phyloP scores from a whole-genome alignment of 2,113 vertebrate genomes.

The Oriolus oriolus region DNA sequence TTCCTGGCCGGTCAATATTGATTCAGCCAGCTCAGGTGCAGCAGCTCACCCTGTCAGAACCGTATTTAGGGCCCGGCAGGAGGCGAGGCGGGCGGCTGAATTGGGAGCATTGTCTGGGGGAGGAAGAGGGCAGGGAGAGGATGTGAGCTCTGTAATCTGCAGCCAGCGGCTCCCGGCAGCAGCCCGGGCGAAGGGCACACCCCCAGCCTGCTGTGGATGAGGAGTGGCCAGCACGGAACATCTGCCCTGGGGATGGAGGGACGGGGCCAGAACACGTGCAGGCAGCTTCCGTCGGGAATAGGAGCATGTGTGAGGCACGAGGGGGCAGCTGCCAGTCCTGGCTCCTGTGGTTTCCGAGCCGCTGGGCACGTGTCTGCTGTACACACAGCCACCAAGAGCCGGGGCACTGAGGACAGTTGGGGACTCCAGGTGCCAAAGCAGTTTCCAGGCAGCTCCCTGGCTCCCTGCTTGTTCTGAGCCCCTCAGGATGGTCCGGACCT shows the following conservation, averaged over 20 bases:
- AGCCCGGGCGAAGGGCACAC: neutral
- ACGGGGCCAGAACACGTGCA: neutral
- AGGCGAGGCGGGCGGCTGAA: neutral
- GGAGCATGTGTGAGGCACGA: neutral
- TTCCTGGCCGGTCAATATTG: conserved; percentile 69
- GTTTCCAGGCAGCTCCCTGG: neutral
- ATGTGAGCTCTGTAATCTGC: conserved; percentile 45
- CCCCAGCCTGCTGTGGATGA: neutral
- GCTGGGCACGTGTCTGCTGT: neutral
- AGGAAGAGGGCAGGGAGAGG: conserved; percentile 60
- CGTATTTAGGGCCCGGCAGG: conserved; percentile 22
- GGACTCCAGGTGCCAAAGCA: neutral
- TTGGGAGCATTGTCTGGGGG: neutral
- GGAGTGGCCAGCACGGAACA: neutral
- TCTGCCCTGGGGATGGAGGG: neutral
- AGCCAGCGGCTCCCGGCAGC: neutral
- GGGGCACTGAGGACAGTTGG: neutral
- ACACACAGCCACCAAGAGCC: neutral
- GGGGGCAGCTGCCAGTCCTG: neutral
- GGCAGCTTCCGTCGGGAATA: neutral
- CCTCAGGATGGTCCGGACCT: neutral
- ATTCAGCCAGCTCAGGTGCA: conserved; percentile 63
- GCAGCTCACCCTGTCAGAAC: neutral
- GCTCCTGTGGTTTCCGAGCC: neutral
- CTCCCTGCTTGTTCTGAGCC: neutral